A percentile compares a stretch with the other conserved stretches of the same genome.
Conservation (phyloP, 2,113 vertebrate genomes). For the Sciurus niger region DNA sequence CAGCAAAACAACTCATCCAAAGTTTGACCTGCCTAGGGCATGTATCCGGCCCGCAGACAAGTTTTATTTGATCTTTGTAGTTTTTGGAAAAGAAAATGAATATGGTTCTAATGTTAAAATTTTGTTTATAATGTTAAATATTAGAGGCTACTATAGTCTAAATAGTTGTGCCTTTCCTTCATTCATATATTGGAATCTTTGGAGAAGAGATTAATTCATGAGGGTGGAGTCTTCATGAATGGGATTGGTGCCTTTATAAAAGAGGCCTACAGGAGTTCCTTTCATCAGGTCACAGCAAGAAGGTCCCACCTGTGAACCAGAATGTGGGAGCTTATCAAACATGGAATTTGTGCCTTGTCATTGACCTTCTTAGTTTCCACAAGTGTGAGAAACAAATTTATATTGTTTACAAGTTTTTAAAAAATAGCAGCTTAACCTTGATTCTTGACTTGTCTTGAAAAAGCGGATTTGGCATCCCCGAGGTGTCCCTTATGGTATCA, state of each 20-base stretch:
- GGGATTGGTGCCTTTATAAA: not conserved
- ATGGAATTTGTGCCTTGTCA: no score
- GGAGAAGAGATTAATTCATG: not conserved
- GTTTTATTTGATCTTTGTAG: not conserved
- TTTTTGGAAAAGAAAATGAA: constrained; percentile 35
- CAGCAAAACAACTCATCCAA: not conserved
- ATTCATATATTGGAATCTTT: not conserved
- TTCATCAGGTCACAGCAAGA: not conserved
- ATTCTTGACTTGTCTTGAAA: not conserved
- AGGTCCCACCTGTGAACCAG: no score
- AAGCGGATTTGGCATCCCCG: not conserved
- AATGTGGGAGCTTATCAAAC: not conserved
- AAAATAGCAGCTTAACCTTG: not conserved
- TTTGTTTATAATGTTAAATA: not conserved
- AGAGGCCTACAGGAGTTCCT: not conserved
- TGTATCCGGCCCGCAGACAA: not conserved
- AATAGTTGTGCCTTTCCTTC: not conserved
- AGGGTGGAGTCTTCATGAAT: not conserved
- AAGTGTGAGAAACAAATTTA: not conserved
- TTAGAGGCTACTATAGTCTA: not conserved
- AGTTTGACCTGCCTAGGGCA: not conserved
- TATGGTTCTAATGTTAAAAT: not conserved
- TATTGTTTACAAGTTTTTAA: not conserved
- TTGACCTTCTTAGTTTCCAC: not conserved
- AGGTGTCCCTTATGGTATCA: not conserved